A percentile compares a stretch with the other conserved stretches of the same genome.
phyloP scores from a whole-genome alignment of 2,113 vertebrate genomes.

The Neolamprologus toae region DNA sequence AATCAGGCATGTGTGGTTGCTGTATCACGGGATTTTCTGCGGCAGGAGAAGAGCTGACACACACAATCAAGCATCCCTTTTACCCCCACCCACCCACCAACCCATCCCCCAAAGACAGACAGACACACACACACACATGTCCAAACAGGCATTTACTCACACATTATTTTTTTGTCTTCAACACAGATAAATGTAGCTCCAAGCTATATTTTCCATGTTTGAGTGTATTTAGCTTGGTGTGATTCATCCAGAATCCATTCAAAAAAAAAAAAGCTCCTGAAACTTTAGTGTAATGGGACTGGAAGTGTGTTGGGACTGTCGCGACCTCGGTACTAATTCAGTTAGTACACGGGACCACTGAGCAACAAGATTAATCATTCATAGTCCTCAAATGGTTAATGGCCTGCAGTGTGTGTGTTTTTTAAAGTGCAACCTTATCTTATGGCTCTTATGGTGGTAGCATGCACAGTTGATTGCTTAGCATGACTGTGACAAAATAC shows the following conservation, averaged over 20 bases:
- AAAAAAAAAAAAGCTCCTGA: neutral
- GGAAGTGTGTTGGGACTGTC: neutral
- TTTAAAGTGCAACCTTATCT: neutral
- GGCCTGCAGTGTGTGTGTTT: neutral
- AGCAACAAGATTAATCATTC: neutral
- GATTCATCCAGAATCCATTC: slow-evolving; percentile 4
- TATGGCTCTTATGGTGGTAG: neutral
- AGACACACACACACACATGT: neutral
- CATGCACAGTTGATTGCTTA: neutral
- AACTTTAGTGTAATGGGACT: neutral
- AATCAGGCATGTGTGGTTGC: slow-evolving; percentile 22
- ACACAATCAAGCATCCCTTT: neutral
- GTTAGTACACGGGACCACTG: neutral
- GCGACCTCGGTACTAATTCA: neutral
- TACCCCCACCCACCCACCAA: neutral
- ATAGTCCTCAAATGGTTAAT: slow-evolving; percentile 3
- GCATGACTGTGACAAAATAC: neutral
- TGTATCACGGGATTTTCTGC: slow-evolving; percentile 39
- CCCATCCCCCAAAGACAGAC: neutral
- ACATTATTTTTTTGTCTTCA: neutral
- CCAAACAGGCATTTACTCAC: neutral
- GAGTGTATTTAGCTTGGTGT: neutral
- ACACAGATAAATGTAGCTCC: neutral
- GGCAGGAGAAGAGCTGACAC: slow-evolving; percentile 24
- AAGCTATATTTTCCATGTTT: slow-evolving; percentile 19